These are phyloP conservation scores for Amphipyra tragopoginis DNA, from an alignment of 2,888 invertebrate genomes.

Conservation along the genomic window DNA sequence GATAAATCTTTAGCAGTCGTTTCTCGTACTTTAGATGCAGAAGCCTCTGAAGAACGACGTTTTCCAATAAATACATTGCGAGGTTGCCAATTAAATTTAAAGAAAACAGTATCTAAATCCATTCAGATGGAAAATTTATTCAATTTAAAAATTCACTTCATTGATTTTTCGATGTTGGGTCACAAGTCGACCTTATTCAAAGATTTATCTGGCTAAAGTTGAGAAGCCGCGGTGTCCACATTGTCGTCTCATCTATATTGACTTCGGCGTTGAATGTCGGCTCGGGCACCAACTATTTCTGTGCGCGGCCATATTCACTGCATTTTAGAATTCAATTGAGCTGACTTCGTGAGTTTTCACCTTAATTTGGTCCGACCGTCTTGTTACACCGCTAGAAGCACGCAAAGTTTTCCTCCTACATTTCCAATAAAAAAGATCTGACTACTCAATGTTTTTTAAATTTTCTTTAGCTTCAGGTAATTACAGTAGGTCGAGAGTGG, in stretches of 20 bases:
- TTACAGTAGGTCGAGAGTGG: background rate
- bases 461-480: constrained; percentile 12
- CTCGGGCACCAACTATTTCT: constrained; percentile 23
- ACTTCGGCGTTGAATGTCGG: constrained; percentile 21
- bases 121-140: background rate
- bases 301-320: constrained; percentile 29
- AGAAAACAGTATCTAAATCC: background rate
- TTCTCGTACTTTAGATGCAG: too few relatives aligned
- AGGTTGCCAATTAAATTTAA: background rate
- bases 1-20: too few relatives aligned
- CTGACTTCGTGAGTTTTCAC: constrained; percentile 44
- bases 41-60: background rate
- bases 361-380: constrained; percentile 43
- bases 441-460: constrained; percentile 18
- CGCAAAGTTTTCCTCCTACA: constrained; percentile 28
- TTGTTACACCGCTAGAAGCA: constrained; percentile 29
- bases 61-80: background rate
- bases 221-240: constrained; percentile 24
- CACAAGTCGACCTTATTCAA: constrained; percentile 16
- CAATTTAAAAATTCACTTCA: constrained; percentile 14
- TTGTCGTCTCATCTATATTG: constrained; percentile 49
- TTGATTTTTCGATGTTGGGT: constrained; percentile 18
- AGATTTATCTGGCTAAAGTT: constrained; percentile 42
- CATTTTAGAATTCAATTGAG: constrained; percentile 51
- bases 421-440: constrained; percentile 33